phyloP scores from a whole-genome alignment of 2,113 vertebrate genomes.

The Shinisaurus crocodilurus region DNA sequence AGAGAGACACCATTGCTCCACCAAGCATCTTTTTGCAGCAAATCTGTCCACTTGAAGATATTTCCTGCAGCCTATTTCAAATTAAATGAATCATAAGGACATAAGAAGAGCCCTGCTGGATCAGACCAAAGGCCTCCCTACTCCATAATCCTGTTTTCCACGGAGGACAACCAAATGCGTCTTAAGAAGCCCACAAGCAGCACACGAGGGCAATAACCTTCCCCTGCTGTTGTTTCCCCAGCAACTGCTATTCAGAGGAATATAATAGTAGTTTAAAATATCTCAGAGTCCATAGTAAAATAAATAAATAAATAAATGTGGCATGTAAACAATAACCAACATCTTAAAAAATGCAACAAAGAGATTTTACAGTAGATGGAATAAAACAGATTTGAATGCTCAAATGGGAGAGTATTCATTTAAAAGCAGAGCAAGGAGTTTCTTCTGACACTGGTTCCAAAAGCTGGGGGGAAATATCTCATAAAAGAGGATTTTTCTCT shows the following conservation, averaged over 20 bases:
- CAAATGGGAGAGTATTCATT: background rate
- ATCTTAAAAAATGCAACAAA: slow-evolving; percentile 23
- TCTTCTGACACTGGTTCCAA: background rate
- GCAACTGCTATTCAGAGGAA: slow-evolving; percentile 22
- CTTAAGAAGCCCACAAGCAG: background rate
- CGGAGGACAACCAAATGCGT: background rate
- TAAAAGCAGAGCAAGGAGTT: background rate
- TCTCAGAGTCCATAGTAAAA: slow-evolving; percentile 53
- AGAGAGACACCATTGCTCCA: slow-evolving; percentile 3
- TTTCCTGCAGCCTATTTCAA: slow-evolving; percentile 50
- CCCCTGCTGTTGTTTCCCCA: background rate
- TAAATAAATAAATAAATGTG: slow-evolving; percentile 55
- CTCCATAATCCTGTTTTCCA: background rate
- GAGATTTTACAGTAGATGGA: slow-evolving; percentile 2
- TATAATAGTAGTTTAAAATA: slow-evolving; percentile 64
- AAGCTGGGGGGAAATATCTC: background rate
- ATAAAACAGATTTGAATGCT: slow-evolving; percentile 38
- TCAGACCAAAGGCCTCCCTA: background rate
- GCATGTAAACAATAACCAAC: slow-evolving; percentile 54
- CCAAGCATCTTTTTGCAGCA: slow-evolving; percentile 44
- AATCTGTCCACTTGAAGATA: slow-evolving; percentile 59
- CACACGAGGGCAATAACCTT: background rate
- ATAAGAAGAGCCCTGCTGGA: background rate
- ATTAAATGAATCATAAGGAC: slow-evolving; percentile 4
- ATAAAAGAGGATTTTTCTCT: background rate